Base-by-base conservation (phyloP, 2,888 invertebrate genomes). In the Heliconius sara region DNA sequence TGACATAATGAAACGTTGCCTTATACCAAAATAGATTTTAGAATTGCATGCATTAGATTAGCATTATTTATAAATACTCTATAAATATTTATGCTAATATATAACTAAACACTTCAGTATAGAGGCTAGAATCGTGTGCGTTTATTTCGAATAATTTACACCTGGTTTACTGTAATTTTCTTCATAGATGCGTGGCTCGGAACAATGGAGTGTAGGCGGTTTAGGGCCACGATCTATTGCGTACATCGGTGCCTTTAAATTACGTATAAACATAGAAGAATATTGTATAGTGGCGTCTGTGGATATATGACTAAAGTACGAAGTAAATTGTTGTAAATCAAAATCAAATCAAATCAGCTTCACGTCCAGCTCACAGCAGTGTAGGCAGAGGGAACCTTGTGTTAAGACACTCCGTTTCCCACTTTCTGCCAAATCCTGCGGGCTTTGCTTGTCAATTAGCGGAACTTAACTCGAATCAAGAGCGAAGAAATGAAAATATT, bases 121-220 rank as follows among this genome's bases (percentile, higher is more conserved):
- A 80, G 43, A 22, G 30, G 16, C 76, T 9, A 34, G 25, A 68
- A 47, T 65, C n/a, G 76, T 25, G 9, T 78, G 75, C 16, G 19
- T 34, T 1, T n/a, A 63, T 76, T 70, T 71, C 16, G 68, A 27
- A 71, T 81, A 67, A 81, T 80, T 81, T 78, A 80, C 78, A 78
- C 81, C 78, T 81, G 78, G 81, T 78, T 82, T 77, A 66, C 52
- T 80, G 79, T 83, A 81, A 79, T 81, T 81, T 81, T 79, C 77
- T 82, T 81, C 82, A 77, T 81, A 81, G 82, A 79, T 78, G 77
- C 82, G 77, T 77, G 68, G 81, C 77, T 81, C 83, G 80, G 78
- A 82, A 89, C 88, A 89, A 89, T 87, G 81, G 85, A 77, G 82
- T 82, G 90, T 90, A 85, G 90, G 90, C 88, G 89, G 86, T 85